Evolutionary conservation across 2,888 invertebrate species (phyloP), one percentile per base, ranked within the genome.

Genomic region (Dynastes maya): DNA sequence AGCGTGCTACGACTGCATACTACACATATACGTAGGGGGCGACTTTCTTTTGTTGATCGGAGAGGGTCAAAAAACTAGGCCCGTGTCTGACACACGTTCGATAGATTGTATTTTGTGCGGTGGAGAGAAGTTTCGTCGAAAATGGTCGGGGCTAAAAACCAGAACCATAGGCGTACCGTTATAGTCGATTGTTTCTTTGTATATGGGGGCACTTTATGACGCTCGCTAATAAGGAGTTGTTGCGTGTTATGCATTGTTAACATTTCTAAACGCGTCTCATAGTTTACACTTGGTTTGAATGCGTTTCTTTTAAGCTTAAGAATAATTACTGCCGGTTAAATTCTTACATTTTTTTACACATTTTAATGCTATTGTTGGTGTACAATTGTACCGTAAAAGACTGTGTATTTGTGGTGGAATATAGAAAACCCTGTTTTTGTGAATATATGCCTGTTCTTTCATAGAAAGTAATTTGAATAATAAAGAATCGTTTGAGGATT

Each of bases 61-160:
- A 82, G 86, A 86, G 88, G 88, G 86, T 86, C 86, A 88, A 88
- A 88, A 88, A 88, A 87, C 87, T 85, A 86, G 87, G 84, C 88
- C 87, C 87, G 88, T 88, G 88, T 85, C 85, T 84, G 88, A 86
- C 88, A 88, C 88, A 87, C 88, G 88, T 83, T 85, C 84, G 83
- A 85, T 87, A 86, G 86, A 87, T 87, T 88, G 86, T 86, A 86
- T 87, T 87, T 86, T 84, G 85, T 85, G 82, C 82, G 83, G 55
- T 22, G 83, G 83, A 83, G 86, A 84, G 85, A 84, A 82, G 83
- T 82, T 83, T 83, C 84, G 81, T 80, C 83, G 85, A 86, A 87
- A 86, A 61, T 29, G 85, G 86, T 86, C 84, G 83, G 64, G 65
- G 84, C 85, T 85, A 37, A 86, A 83, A 82, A 58, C 55, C 16